These are phyloP conservation scores for Diplodus sargus DNA, from an alignment of 2,797 vertebrate genomes.

Conservation along the genomic window DNA sequence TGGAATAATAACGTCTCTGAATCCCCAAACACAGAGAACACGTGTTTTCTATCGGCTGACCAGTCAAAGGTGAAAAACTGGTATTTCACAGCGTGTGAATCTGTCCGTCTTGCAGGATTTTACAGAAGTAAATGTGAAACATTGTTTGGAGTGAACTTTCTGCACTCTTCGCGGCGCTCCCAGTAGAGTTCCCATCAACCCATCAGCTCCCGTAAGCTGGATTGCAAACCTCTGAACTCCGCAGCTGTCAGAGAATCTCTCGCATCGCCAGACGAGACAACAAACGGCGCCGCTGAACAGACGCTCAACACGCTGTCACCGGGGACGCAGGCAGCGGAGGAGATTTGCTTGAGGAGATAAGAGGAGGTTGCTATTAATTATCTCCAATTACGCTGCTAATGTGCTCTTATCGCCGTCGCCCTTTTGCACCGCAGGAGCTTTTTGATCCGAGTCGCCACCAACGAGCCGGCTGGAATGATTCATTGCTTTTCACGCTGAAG, in stretches of 20 bases:
- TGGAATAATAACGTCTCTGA: not conserved
- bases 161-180: not conserved
- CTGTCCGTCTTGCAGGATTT: not conserved
- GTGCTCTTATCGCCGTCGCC: conserved; percentile 13
- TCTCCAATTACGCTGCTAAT: conserved; percentile 28
- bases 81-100: not conserved
- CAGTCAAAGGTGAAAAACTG: not conserved
- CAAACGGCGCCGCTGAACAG: not conserved
- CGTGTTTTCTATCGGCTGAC: not conserved
- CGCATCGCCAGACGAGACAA: not conserved
- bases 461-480: conserved; percentile 9
- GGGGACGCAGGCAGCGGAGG: not conserved
- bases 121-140: not conserved
- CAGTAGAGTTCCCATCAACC: not conserved
- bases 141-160: not conserved
- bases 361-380: conserved; percentile 15
- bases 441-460: conserved; percentile 30
- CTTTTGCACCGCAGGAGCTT: conserved; percentile 4
- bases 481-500: conserved; percentile 6
- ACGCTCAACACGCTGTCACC: not conserved
- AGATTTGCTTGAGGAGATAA: conserved; percentile 3
- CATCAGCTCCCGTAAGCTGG: not conserved
- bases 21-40: not conserved
- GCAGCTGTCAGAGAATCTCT: not conserved
- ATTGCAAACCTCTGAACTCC: not conserved